phyloP scores from a whole-genome alignment of 2,888 invertebrate species.

The Syritta pipiens region DNA sequence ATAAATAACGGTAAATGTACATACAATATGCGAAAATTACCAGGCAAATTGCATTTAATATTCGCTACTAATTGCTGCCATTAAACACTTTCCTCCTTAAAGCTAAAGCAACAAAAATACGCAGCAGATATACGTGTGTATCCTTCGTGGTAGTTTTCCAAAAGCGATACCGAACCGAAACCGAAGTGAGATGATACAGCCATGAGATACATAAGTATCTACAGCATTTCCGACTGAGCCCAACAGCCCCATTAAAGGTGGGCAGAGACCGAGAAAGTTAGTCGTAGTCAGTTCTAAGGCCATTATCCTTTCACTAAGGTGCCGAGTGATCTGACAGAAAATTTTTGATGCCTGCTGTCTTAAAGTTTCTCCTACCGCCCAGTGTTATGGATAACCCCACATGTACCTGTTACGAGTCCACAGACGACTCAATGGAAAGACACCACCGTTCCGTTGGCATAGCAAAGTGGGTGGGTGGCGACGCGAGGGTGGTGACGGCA shows the following conservation, averaged over 20 bases:
- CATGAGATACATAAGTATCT: no score
- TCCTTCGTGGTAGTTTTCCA: slow-evolving; percentile 24
- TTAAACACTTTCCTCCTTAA: slow-evolving; percentile 71
- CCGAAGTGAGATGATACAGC: slow-evolving; percentile 18
- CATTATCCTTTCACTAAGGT: slow-evolving; percentile 55
- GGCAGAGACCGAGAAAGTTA: no score
- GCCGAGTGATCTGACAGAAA: slow-evolving; percentile 61
- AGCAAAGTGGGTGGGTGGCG: not conserved
- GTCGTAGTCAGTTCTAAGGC: slow-evolving; percentile 41
- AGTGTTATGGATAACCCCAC: slow-evolving; percentile 38
- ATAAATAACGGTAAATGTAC: slow-evolving; percentile 68
- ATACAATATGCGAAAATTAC: slow-evolving; percentile 70
- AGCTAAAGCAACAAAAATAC: slow-evolving; percentile 46
- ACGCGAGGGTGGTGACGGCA: not conserved
- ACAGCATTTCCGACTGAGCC: no score
- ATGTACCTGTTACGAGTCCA: slow-evolving; percentile 14
- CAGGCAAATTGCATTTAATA: slow-evolving; percentile 72
- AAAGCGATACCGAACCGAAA: slow-evolving; percentile 29
- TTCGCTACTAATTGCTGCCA: slow-evolving; percentile 72
- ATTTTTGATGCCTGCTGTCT: slow-evolving; percentile 59
- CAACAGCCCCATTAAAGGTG: slow-evolving; percentile 39
- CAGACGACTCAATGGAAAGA: slow-evolving; percentile 32
- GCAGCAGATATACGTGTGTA: not conserved
- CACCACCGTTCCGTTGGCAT: not conserved
- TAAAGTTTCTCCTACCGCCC: slow-evolving; percentile 12